Evolutionary conservation across 2,113 vertebrate genomes (phyloP).

Genomic region (Boleophthalmus pectinirostris): DNA sequence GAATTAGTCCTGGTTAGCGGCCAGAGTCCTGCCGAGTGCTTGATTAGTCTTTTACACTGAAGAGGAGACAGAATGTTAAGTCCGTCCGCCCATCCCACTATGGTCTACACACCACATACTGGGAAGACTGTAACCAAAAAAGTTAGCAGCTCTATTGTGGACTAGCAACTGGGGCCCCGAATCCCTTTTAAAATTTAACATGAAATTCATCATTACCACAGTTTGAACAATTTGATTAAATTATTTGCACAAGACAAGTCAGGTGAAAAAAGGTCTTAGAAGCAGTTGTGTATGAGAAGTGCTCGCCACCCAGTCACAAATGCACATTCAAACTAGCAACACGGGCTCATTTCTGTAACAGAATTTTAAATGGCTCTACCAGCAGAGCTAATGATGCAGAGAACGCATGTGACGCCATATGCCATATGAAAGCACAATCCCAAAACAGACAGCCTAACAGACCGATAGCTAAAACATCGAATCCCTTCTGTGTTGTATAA

Average conservation of each 20-base stretch:
- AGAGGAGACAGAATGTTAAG: slow-evolving; percentile 68
- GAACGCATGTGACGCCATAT: slow-evolving; percentile 1
- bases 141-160: slow-evolving; percentile 25
- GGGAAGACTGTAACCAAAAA: slow-evolving; percentile 33
- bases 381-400: background rate
- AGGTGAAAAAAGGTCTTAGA: background rate
- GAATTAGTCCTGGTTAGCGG: slow-evolving; percentile 76
- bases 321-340: background rate
- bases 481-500: background rate
- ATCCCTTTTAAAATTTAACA: background rate
- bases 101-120: slow-evolving; percentile 53
- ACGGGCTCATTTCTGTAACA: background rate
- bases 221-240: slow-evolving; percentile 10
- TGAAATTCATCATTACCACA: background rate
- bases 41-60: slow-evolving; percentile 75
- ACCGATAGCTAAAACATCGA: background rate
- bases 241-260: background rate
- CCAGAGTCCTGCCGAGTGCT: slow-evolving; percentile 71
- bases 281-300: background rate
- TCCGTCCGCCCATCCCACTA: slow-evolving; percentile 53
- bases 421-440: background rate
- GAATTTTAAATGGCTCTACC: background rate
- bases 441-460: background rate
- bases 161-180: slow-evolving; percentile 18
- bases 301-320: background rate